Evolutionary conservation across 2,888 invertebrate genomes (phyloP).

Genomic region (Mantis religiosa): DNA sequence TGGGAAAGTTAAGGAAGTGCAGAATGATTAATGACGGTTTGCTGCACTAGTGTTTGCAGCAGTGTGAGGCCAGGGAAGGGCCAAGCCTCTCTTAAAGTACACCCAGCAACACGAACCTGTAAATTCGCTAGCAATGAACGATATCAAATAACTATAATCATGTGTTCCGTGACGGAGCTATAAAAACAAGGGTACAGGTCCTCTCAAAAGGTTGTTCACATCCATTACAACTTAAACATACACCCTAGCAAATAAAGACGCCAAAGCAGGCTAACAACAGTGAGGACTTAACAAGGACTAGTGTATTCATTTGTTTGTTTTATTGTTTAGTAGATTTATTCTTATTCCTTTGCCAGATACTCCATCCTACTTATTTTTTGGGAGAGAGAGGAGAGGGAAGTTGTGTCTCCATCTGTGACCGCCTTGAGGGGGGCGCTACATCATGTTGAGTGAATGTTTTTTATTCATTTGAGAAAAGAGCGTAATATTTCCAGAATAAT

Average conservation of each 20-base stretch:
- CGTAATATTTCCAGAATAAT: background rate
- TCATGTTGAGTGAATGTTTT: background rate
- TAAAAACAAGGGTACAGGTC: background rate
- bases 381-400: background rate
- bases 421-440: background rate
- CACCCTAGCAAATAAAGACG: background rate
- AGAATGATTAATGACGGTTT: background rate
- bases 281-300: background rate
- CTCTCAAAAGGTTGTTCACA: background rate
- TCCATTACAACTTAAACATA: background rate
- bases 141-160: conserved; percentile 12
- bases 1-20: no score
- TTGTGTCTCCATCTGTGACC: background rate
- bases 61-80: background rate
- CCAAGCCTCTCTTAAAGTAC: background rate
- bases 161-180: background rate
- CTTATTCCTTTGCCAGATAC: background rate
- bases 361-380: background rate
- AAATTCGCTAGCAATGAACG: conserved; percentile 7
- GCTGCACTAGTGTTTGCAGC: background rate
- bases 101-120: background rate
- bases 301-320: background rate
- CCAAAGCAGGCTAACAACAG: background rate
- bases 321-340: background rate
- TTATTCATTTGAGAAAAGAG: no score